Conservation (phyloP, 2,797 vertebrate species). For the Clarias fuscus region DNA sequence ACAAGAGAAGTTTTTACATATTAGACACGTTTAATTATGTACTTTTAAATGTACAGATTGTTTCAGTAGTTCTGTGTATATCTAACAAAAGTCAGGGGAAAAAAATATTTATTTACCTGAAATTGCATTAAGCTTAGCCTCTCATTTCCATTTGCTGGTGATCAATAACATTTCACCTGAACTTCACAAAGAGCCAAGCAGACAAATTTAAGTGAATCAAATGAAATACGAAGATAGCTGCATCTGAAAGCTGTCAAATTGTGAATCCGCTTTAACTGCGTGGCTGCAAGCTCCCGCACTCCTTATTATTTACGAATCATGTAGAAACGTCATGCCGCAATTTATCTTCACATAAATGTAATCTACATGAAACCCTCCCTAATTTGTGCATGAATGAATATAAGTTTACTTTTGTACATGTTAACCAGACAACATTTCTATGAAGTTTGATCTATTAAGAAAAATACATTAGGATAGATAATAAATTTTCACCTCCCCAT, state of each 20-base stretch:
- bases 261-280: not conserved
- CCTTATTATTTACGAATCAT: not conserved
- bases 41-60: not conserved
- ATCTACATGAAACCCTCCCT: not conserved
- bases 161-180: not conserved
- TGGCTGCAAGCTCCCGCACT: not conserved
- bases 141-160: not conserved
- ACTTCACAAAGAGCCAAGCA: not conserved
- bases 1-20: not conserved
- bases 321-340: not conserved
- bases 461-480: not conserved
- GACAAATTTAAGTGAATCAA: not conserved
- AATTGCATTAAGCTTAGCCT: not conserved
- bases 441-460: not conserved
- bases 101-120: not conserved
- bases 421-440: not conserved
- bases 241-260: not conserved
- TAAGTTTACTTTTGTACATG: not conserved
- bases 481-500: not conserved
- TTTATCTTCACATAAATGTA: not conserved
- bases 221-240: not conserved
- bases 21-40: not conserved
- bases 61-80: not conserved
- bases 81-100: no score
- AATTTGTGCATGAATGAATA: not conserved